These are phyloP conservation scores for Pogona vitticeps DNA, from an alignment of 2,113 vertebrate species.

Conservation along the genomic window DNA sequence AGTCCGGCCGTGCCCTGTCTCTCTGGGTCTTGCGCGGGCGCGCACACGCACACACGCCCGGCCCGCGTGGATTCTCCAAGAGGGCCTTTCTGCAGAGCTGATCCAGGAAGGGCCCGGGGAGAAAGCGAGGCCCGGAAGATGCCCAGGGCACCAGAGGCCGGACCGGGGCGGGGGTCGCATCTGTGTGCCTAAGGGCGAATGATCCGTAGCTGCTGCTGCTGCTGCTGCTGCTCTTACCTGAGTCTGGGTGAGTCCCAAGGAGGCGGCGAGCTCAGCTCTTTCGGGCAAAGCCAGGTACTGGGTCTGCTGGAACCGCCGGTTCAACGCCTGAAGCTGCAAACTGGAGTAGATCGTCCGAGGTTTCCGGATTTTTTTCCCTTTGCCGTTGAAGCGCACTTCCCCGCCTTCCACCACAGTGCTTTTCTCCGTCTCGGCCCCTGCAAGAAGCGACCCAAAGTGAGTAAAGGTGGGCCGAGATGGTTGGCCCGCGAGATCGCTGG, in stretches of 20 bases:
- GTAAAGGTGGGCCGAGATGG: neutral
- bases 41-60: too few relatives aligned
- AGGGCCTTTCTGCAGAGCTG: too few relatives aligned
- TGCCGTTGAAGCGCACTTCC: conserved; percentile 97
- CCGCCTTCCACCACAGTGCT: conserved; percentile 98
- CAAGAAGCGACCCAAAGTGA: neutral
- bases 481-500: neutral
- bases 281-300: conserved; percentile 97
- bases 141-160: too few relatives aligned
- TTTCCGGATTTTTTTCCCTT: conserved; percentile 99
- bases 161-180: neutral
- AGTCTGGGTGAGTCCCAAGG: conserved; percentile 97
- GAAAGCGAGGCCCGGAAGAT: too few relatives aligned
- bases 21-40: too few relatives aligned
- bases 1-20: conserved; percentile 41
- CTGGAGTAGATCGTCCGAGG: conserved; percentile 99
- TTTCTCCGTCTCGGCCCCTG: conserved; percentile 92
- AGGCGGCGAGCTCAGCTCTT: conserved; percentile 96
- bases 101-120: neutral
- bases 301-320: conserved; percentile 98
- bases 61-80: too few relatives aligned
- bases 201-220: neutral
- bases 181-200: neutral
- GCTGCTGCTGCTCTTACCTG: conserved; percentile 80
- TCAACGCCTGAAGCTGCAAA: conserved; percentile 96